Base-by-base conservation (phyloP, 2,797 vertebrate species). In the Apodemus agrarius region DNA sequence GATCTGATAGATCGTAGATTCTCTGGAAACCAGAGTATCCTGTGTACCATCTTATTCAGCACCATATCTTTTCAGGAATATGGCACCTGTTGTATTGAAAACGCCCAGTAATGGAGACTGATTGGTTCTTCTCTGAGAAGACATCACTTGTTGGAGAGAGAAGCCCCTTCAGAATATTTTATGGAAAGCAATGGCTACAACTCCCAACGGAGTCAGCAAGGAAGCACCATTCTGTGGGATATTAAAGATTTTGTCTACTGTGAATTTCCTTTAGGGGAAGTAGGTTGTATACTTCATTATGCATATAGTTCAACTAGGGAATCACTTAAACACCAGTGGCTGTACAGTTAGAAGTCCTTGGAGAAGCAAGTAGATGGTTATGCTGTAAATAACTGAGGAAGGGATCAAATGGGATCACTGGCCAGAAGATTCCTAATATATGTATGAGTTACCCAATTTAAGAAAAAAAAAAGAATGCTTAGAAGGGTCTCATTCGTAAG, bases 191-290 rank as follows among this genome's bases (percentile, higher is more conserved):
- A 4, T 57, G 12, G 24, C 24, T 34, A 59, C 11, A 6, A 34
- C 95, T 91, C 59, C 46, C 17, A 88, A 72, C 43, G 76, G 10
- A 54, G 31, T 57, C 65, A 43, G 92, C 67, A 93, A 89, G 63
- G 26, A 26, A 92, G 8, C 13, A 52, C 63, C 29, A 72, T 43
- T 80, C 52, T 90, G 31, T 72, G 34, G 61, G 46, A 94, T 72
- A 86, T 17, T 59, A 61, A 91, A 89, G 12, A 79, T 93, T 94
- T 96, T 75, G 72, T 59, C 91, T 61, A 79, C 3, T 79, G 16
- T 67, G 13, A 4, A 83, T 80, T 93, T 59, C 17, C 14, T 84
- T 82, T 69, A 43, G 79, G 37, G 85, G 81, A 89, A 94, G 63
- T 52, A 79, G 13, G 67, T 75, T 16, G 7, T 69, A 61, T 67